A percentile compares a stretch with the other conserved stretches of the same genome.
These are phyloP conservation scores for Esox masquinongy DNA, from an alignment of 2,797 vertebrate species.

Conservation along the genomic window DNA sequence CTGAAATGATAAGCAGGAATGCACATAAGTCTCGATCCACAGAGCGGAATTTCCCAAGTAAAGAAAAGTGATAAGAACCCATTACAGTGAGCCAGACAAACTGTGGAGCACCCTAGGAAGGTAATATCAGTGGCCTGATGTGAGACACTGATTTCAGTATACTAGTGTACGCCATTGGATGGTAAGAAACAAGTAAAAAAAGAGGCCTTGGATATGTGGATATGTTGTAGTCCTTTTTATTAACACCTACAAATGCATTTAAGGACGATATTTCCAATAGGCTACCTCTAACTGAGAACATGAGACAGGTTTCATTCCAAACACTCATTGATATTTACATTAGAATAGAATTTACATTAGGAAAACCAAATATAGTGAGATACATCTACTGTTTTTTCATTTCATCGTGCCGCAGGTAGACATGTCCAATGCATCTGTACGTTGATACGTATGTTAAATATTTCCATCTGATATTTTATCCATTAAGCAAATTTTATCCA, in stretches of 20 bases:
- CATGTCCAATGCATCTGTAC: too few relatives aligned
- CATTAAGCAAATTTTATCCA: too few relatives aligned
- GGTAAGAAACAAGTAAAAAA: background rate
- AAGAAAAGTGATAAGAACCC: conserved; percentile 62
- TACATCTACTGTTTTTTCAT: too few relatives aligned
- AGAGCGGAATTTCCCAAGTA: conserved; percentile 46
- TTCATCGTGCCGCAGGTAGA: too few relatives aligned
- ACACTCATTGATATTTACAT: too few relatives aligned
- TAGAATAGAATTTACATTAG: too few relatives aligned
- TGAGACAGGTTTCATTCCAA: too few relatives aligned
- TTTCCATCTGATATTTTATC: too few relatives aligned
- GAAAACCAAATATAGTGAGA: too few relatives aligned
- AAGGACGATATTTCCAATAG: background rate
- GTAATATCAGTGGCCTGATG: conserved; percentile 55
- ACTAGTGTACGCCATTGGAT: background rate
- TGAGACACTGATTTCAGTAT: conserved; percentile 38
- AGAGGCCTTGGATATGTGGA: background rate
- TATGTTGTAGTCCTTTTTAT: background rate
- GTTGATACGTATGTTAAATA: too few relatives aligned
- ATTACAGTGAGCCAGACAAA: conserved; percentile 54
- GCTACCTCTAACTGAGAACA: background rate
- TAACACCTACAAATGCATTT: background rate
- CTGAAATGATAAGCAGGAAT: conserved; percentile 82
- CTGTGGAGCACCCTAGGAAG: conserved; percentile 42
- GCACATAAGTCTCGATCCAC: conserved; percentile 62